Conservation (phyloP, 2,113 vertebrate genomes). For the Oreochromis niloticus region DNA sequence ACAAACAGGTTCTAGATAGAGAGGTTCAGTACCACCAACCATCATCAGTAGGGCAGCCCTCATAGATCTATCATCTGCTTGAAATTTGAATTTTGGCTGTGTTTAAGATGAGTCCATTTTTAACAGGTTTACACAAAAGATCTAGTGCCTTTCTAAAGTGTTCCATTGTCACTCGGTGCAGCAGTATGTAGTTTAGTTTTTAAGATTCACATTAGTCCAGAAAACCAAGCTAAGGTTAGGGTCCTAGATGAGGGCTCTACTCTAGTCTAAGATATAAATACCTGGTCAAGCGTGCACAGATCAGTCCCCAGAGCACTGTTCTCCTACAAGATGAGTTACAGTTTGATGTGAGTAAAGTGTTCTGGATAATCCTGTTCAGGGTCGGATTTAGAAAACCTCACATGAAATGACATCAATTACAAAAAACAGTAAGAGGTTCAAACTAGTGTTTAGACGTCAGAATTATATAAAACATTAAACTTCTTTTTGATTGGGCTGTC, state of each 20-base stretch:
- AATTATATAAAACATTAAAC: not conserved
- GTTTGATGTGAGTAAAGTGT: not conserved
- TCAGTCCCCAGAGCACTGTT: conserved; percentile 1
- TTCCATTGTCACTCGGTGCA: not conserved
- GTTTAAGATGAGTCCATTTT: not conserved
- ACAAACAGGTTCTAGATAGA: not conserved
- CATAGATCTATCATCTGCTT: not conserved
- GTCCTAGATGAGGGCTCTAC: not conserved
- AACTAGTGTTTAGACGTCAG: not conserved
- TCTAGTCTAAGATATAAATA: not conserved
- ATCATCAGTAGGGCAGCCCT: not conserved
- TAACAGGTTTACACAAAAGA: not conserved
- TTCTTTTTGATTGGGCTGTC: not conserved
- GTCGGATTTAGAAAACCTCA: not conserved
- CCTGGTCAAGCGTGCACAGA: conserved; percentile 28
- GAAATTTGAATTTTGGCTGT: not conserved
- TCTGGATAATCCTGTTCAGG: not conserved
- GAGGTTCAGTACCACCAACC: not conserved
- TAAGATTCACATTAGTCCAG: not conserved
- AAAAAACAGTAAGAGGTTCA: not conserved
- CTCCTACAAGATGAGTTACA: conserved; percentile 12
- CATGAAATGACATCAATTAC: not conserved
- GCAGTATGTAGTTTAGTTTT: not conserved
- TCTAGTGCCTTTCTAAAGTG: rapidly evolving
- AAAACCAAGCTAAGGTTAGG: not conserved